Evolutionary conservation across 1,140 invertebrate genomes (phyloP).

Genomic region (Babylonia areolata): DNA sequence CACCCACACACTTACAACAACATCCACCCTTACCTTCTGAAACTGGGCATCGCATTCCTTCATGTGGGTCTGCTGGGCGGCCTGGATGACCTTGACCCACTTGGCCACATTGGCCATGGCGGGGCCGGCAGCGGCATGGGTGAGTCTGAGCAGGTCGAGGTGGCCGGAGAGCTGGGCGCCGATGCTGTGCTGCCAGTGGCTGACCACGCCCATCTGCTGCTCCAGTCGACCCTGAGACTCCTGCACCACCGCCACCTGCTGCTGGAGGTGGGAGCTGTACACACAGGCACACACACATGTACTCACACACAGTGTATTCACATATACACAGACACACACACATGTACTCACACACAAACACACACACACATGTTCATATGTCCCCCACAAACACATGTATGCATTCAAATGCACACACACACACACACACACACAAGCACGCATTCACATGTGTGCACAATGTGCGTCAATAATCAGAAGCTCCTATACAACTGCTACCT

Average conservation of each 20-base stretch:
- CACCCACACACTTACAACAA: not conserved
- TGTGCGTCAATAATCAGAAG: too few species aligned
- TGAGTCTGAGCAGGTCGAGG: slow-evolving; percentile 1
- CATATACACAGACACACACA: not conserved
- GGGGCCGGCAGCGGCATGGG: not conserved
- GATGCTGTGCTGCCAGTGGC: slow-evolving; percentile 24
- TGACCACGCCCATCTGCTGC: slow-evolving; percentile 27
- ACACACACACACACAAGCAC: not conserved
- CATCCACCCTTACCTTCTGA: slow-evolving; percentile 15
- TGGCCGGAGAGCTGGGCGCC: slow-evolving; percentile 4
- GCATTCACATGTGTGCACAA: too few species aligned
- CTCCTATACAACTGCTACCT: too few species aligned
- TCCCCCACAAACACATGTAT: too few species aligned
- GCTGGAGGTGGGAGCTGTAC: slow-evolving; percentile 23
- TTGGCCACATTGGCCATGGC: not conserved
- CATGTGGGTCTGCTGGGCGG: slow-evolving; percentile 17
- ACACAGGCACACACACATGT: too few species aligned
- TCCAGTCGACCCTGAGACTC: slow-evolving; percentile 19
- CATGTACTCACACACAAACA: not conserved
- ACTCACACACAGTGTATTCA: too few species aligned
- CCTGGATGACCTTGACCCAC: slow-evolving; percentile 33
- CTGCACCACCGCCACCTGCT: slow-evolving; percentile 20
- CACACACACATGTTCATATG: too few species aligned
- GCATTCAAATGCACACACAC: not conserved
- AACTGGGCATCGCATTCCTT: slow-evolving; percentile 12